A percentile compares a stretch with the other conserved stretches of the same genome.
Evolutionary conservation across 30 jellyfish, hydroid and myxozoan genomes (phyloP).

Genomic region (Pseudorhiza aurosa): DNA sequence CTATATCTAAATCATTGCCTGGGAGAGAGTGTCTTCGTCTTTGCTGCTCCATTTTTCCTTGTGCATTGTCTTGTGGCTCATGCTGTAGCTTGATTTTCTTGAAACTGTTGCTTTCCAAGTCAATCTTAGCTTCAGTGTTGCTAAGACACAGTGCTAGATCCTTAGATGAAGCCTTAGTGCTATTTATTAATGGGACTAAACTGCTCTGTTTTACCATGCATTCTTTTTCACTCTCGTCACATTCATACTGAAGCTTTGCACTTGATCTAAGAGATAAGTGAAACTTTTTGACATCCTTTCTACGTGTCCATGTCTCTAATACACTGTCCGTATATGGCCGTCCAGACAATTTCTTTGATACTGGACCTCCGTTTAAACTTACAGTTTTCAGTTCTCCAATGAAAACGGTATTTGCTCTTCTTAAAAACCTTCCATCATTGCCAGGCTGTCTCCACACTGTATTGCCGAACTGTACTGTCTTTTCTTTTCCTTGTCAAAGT

Average conservation of each 20-base stretch:
- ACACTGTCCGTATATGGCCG: constrained; percentile 74
- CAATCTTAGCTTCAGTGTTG: no score
- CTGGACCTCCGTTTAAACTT: constrained; percentile 3
- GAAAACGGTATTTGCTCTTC: constrained; percentile 40
- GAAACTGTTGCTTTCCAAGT: no score
- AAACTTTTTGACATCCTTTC: constrained; percentile 1
- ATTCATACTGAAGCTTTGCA: neutral
- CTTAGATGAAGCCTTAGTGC: no score
- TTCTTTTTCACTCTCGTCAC: no score
- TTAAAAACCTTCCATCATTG: neutral
- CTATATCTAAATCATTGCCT: no score
- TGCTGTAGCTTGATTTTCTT: no score
- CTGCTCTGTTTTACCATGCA: no score
- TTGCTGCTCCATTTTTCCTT: no score
- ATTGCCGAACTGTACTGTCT: neutral
- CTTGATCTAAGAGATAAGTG: constrained; percentile 17
- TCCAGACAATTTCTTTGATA: constrained; percentile 30
- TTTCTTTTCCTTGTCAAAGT: neutral
- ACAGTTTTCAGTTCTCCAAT: neutral
- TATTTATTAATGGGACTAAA: no score
- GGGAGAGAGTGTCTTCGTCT: no score
- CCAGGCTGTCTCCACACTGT: neutral
- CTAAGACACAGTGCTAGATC: no score
- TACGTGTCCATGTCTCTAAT: constrained; percentile 28
- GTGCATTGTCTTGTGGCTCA: no score